A percentile compares a stretch with the other conserved stretches of the same genome.
Conservation (phyloP, 2,113 vertebrate species). For the Lycaon pictus region DNA sequence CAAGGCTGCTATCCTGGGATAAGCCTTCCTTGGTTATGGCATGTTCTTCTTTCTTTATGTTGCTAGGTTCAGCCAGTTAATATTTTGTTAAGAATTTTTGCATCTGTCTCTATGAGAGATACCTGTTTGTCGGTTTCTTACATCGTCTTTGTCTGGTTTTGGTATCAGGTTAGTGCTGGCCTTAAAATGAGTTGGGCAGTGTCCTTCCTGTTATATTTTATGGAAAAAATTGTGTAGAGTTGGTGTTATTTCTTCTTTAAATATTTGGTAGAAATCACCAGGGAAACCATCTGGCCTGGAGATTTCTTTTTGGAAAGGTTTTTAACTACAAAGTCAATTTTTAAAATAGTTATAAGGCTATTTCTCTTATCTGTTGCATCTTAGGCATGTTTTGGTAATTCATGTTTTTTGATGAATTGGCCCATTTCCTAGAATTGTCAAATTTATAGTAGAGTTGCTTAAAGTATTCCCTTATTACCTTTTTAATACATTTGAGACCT, state of each 20-base stretch:
- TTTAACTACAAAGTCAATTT: neutral
- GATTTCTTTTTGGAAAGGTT: neutral
- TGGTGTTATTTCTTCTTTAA: conserved; percentile 42
- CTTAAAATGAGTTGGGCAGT: neutral
- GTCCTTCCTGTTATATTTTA: neutral
- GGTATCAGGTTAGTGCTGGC: neutral
- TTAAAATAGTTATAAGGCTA: neutral
- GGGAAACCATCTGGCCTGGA: conserved; percentile 32
- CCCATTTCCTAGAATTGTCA: neutral
- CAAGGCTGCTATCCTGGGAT: neutral
- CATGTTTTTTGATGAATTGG: neutral
- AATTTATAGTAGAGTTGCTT: neutral
- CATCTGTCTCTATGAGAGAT: neutral
- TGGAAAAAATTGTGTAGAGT: neutral
- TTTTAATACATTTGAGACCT: neutral
- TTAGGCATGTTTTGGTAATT: neutral
- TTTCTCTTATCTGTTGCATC: neutral
- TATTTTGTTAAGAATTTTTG: neutral
- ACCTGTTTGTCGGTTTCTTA: neutral
- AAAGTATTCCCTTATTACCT: neutral
- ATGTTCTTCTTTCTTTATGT: neutral
- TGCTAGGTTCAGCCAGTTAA: neutral
- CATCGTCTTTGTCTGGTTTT: neutral
- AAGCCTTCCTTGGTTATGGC: neutral
- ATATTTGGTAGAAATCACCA: conserved; percentile 46